These are phyloP conservation scores for Columba livia DNA, from an alignment of 2,113 vertebrate species.

Conservation along the genomic window DNA sequence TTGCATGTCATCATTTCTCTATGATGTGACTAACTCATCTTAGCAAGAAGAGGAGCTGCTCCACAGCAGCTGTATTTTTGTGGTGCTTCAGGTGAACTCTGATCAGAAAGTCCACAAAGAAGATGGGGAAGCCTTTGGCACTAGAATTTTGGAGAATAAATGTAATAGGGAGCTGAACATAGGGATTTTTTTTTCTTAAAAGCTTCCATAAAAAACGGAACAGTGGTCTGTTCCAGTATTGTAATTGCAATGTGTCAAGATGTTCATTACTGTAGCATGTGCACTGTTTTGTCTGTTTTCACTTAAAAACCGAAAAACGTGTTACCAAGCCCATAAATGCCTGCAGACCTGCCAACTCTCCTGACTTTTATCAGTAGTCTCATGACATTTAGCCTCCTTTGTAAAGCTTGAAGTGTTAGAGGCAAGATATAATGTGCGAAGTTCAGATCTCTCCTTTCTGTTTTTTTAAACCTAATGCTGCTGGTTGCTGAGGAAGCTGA, in stretches of 20 bases:
- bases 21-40: background rate
- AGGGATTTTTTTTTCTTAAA: slow-evolving; percentile 50
- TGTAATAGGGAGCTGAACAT: slow-evolving; percentile 52
- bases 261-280: slow-evolving; percentile 44
- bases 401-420: background rate
- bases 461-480: background rate
- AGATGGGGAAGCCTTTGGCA: slow-evolving; percentile 50
- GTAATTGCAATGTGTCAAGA: slow-evolving; percentile 55
- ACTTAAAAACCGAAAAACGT: slow-evolving; percentile 49
- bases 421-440: slow-evolving; percentile 1
- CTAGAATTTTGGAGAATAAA: slow-evolving; percentile 15
- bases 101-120: slow-evolving; percentile 52
- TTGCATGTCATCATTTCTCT: background rate
- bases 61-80: slow-evolving; percentile 55
- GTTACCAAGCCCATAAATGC: slow-evolving; percentile 45
- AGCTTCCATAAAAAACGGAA: slow-evolving; percentile 41
- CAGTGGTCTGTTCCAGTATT: slow-evolving; percentile 47
- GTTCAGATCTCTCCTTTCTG: background rate
- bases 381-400: slow-evolving; percentile 4
- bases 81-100: slow-evolving; percentile 49
- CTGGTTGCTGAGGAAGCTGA: slow-evolving; percentile 12
- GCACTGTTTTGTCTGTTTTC: slow-evolving; percentile 47
- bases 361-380: slow-evolving; percentile 45
- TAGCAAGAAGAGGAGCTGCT: slow-evolving; percentile 7
- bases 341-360: slow-evolving; percentile 32